Base-by-base conservation (phyloP, 2,113 vertebrate genomes). In the Puffinus mauretanicus region DNA sequence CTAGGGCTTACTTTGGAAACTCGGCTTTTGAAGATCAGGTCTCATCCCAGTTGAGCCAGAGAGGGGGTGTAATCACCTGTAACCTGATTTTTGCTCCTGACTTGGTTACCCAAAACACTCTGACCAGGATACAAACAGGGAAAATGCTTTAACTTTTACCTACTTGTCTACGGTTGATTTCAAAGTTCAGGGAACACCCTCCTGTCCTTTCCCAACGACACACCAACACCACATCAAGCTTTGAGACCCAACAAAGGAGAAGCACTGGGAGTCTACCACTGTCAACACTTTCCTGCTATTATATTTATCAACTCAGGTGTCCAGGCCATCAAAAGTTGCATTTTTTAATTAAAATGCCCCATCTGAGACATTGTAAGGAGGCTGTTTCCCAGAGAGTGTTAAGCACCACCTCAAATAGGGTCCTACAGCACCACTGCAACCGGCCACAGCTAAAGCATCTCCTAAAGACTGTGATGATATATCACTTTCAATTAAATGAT, bases 111-210 rank as follows among this genome's bases (percentile, higher is more conserved):
- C 69, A 79, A 95, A 95, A 89, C 78, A 82, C 24, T 55, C 64
- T 34, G 44, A 94, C 7, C 44, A 65, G 44, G 25, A 72, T 14
- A 76, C 13, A 71, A 89, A 87, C 40, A 87, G 7, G 7, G 30
- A 75, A 93, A 87, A 90, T 0, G 0, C 27, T 90, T 70, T 40
- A 57, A 47, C 86, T 96, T 91, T 27, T 65, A 90, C 6, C 10
- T 69, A 36, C 38, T 13, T 77, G 36, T 13, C 30, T 24, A 47
- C 21, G 40, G 36, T 40, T 61, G 36, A 76, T 89, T 76, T 90
- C 94, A 94, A 93, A 93, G 92, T 93, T 80, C 82, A 96, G 82
- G 73, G 62, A 96, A 89, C 77, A 93, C 73, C 82, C 80, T 88
- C 34, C 30, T 11, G 36, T 60, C 79, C 64, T 88, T 69, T 92